Base-by-base conservation (phyloP, 2,888 invertebrate genomes). In the Prosapia bicincta region DNA sequence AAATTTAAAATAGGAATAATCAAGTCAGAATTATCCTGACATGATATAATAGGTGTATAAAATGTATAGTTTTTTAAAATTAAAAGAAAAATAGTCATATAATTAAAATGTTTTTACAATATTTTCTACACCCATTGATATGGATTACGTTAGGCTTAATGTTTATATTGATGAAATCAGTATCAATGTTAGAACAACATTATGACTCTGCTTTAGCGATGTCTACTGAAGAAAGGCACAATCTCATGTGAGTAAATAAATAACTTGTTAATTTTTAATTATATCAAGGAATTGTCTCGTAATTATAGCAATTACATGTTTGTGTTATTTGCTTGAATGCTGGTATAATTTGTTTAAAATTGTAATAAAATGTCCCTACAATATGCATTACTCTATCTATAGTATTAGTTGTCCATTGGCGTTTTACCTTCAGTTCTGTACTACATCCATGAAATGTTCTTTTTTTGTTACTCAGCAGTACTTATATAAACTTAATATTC, bases 241-340 rank as follows among this genome's bases (percentile, higher is more conserved):
- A 87, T 79, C 85, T 92, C 81, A 91, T 90, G 92, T 92, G 86
- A 86, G 84, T 72, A 66, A 25, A 26, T 66, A 70, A 26, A 32
- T 30, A 66, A 24, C 66, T 67, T 30, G n/a, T n/a, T n/a, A n/a
- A n/a, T n/a, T n/a, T n/a, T n/a, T n/a, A n/a, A n/a, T n/a, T n/a
- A n/a, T n/a, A n/a, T n/a, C n/a, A n/a, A n/a, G n/a, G n/a, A n/a
- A n/a, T n/a, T n/a, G n/a, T n/a, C n/a, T n/a, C n/a, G n/a, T n/a
- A n/a, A n/a, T n/a, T n/a, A n/a, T n/a, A n/a, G n/a, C n/a, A n/a
- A n/a, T n/a, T n/a, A n/a, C n/a, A n/a, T n/a, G n/a, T n/a, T n/a
- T n/a, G n/a, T n/a, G n/a, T n/a, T n/a, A n/a, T n/a, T n/a, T n/a
- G n/a, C n/a, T n/a, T n/a, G n/a, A n/a, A n/a, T n/a, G n/a, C n/a